Percentiles rank a stretch among this genome's conserved stretches.
phyloP scores from a whole-genome alignment of 2,113 vertebrate genomes.

The Halichoerus grypus region DNA sequence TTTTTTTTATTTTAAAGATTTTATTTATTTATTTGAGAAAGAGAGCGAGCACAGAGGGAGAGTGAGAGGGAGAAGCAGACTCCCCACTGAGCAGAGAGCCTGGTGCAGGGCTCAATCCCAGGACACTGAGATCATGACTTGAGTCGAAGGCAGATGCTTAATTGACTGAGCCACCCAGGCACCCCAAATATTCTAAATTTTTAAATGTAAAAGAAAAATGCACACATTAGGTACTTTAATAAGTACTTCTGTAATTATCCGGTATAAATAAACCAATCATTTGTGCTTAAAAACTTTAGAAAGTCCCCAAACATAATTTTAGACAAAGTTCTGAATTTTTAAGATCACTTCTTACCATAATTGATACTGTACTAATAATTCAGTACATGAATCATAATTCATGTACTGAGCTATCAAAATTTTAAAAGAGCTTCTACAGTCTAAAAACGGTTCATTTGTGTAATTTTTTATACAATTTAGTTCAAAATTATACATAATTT shows the following conservation, averaged over 20 bases:
- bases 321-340: constrained; percentile 26
- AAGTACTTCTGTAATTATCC: background rate
- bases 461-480: background rate
- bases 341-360: background rate
- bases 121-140: too few species aligned
- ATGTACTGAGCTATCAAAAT: background rate
- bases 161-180: too few species aligned
- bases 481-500: constrained; percentile 24
- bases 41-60: too few species aligned
- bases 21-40: too few species aligned
- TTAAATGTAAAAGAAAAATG: background rate
- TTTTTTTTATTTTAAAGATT: too few species aligned
- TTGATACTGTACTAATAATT: too few species aligned
- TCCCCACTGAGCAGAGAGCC: too few species aligned
- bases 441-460: background rate
- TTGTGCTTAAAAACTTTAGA: background rate
- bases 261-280: constrained; percentile 19
- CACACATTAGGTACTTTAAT: background rate
- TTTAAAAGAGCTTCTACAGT: background rate
- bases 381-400: background rate
- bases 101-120: too few species aligned
- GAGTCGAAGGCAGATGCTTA: too few species aligned
- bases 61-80: too few species aligned
- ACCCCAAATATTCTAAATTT: background rate
- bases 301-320: constrained; percentile 17